Evolutionary conservation across 2,888 invertebrate species (phyloP), one percentile per base, ranked within the genome.

Genomic region (Meteorus cinctellus): DNA sequence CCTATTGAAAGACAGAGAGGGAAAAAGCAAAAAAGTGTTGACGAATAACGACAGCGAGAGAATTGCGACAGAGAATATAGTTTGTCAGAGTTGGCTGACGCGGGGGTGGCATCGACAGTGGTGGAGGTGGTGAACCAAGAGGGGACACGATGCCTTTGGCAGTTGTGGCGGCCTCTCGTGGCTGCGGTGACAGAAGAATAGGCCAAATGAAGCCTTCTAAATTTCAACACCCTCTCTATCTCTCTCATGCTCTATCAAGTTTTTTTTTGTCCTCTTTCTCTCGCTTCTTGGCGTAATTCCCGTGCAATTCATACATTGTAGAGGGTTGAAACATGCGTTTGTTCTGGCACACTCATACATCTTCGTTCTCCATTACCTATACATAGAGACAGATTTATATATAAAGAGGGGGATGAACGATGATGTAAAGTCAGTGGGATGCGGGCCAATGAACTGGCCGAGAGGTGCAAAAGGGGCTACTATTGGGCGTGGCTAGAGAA

Each of bases 191-290:
- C 36, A 55, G 68, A 88, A 88, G 88, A 88, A 88, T 88, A 82
- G 86, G 81, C 81, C 84, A 87, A 88, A 87, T 88, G 88, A 88
- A 88, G 88, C 86, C 85, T 87, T 84, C 86, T 86, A 86, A 87
- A 87, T 87, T 87, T 84, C 85, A 85, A 86, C 86, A 86, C 85
- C 82, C 84, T 83, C 73, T 51, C 34, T 41, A 48, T 36, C 65
- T 10, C 12, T 19, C 65, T 41, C 36, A 34, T 63, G 24, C 27
- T 48, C 4, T 29, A 24, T 31, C n/a, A 29, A 29, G 36, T 65
- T 65, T 65, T 36, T 31, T 31, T 24, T 34, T 34, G 2, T 70
- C 65, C 45, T 48, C 27, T 36, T 36, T 31, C 51, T 48, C 72
- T 48, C 36, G 41, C 55, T 59, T 55, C 41, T 62, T 34, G 63